Evolutionary conservation across 2,888 invertebrate genomes (phyloP), one percentile per base, ranked within the genome.

Genomic region (Xestia rhomboidea): DNA sequence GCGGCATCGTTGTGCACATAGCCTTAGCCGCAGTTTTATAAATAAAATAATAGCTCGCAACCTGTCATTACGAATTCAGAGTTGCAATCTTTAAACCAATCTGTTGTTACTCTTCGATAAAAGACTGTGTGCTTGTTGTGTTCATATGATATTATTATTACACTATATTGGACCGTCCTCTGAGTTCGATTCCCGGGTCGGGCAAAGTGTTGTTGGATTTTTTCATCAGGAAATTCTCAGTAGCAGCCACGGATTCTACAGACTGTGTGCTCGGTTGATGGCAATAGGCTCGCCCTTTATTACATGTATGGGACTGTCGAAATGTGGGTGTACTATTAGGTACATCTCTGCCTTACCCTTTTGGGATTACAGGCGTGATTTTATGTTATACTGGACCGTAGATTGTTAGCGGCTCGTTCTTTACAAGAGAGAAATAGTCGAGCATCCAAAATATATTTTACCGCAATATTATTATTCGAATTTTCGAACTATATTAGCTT

Each of bases 41-140:
- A n/a, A n/a, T n/a, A n/a, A n/a, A n/a, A n/a, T n/a, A n/a, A n/a
- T n/a, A n/a, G 66, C 80, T 86, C 54, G 60, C 75, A 76, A 77
- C 34, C 68, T 79, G 60, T 74, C 70, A 86, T 87, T 85, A 84
- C 77, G 71, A 86, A 87, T 87, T 84, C 86, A 86, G 44, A 69
- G 38, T 62, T 82, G 73, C 76, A 84, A 86, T 84, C 77, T 79
- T 82, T 75, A 84, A 77, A 74, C 66, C 80, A 77, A 77, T 77
- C 77, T 64, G 46, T 70, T 84, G 69, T 81, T 71, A 41, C 51
- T 79, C 63, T 62, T 57, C 24, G 24, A 7, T 27, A 46, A 62
- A 41, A 41, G 41, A 44, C 66, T 76, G 62, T 15, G 60, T 41
- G 41, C 10, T 49, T 68, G 62, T 54, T 27, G 57, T 62, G 4